Conservation (phyloP, 1,140 invertebrate genomes). For the Cherax destructor region DNA sequence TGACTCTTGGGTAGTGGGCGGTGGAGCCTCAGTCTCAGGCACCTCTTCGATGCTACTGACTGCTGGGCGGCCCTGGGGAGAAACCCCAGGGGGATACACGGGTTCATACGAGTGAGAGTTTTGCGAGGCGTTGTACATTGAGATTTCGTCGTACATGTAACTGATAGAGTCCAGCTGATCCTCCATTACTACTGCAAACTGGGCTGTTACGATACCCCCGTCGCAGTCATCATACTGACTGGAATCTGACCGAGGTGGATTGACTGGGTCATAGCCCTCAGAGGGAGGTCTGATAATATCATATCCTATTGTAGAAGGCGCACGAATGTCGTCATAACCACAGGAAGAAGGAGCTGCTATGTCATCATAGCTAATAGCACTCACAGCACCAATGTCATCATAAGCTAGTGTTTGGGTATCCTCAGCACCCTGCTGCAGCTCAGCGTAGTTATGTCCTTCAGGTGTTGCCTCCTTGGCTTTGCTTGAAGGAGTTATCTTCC, state of each 20-base stretch:
- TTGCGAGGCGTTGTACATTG: constrained; percentile 68
- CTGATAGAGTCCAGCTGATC: constrained; percentile 72
- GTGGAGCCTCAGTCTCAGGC: constrained; percentile 43
- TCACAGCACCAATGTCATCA: constrained; percentile 71
- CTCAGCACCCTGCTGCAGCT: constrained; percentile 67
- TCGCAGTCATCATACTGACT: constrained; percentile 72
- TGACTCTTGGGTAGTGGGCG: neutral
- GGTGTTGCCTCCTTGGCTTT: constrained; percentile 22
- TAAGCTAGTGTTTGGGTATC: constrained; percentile 70
- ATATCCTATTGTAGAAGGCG: constrained; percentile 65
- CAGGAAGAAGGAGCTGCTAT: constrained; percentile 70
- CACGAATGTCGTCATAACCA: constrained; percentile 72
- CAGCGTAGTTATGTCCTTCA: constrained; percentile 70
- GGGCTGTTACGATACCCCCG: constrained; percentile 71
- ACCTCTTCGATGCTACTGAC: constrained; percentile 64
- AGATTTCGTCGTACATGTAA: constrained; percentile 73
- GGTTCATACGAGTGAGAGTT: constrained; percentile 73
- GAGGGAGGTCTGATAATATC: constrained; percentile 66
- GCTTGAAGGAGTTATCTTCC: constrained; percentile 31
- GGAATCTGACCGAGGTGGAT: constrained; percentile 70
- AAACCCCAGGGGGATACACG: constrained; percentile 69
- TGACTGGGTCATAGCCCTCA: constrained; percentile 70
- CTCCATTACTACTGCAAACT: constrained; percentile 72
- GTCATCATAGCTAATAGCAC: constrained; percentile 71
- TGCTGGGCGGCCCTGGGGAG: constrained; percentile 35